Evolutionary conservation across 2,888 invertebrate genomes (phyloP), one percentile per base, ranked within the genome.

Genomic region (Peribatodes rhomboidaria): DNA sequence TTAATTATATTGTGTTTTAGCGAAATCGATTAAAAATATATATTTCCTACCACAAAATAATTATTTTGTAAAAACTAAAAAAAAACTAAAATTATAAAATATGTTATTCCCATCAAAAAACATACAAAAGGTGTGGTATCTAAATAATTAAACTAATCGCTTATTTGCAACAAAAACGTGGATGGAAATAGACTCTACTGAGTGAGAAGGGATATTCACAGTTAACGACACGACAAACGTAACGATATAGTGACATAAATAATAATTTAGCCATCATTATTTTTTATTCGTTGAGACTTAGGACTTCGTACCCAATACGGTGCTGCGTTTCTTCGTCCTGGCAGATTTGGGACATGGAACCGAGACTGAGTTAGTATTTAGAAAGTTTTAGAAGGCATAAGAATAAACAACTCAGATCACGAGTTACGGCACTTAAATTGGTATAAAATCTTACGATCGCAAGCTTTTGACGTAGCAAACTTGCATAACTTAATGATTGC

Each of bases 91-190:
- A 20, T 8, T 20, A 13, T 13, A 1, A 31, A 46, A n/a, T 27
- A 31, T 27, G 8, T 14, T 14, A 47, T 47, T 31, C 10, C 14
- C 27, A 31, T 16, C n/a, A 4, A 27, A 37, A 41, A 58, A 58
- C 58, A 31, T 50, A 33, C 13, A 50, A 59, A 42, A 59, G 33
- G 42, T 50, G 57, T 49, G 49, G 49, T 41, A 33, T n/a, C 11
- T 1, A 57, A 49, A 65, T 61, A 67, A 72, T 72, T 72, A 44
- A 50, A 46, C 57, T 35, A 44, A 64, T 69, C 53, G 42, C 55
- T 54, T 46, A 44, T 63, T 62, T 64, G 44, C 56, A 55, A 47
- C 33, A 20, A 47, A 49, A 49, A 35, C 22, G 20, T 18, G 10
- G 33, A 55, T 42, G 33, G 10, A 49, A 61, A 55, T 53, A 54